A percentile compares a stretch with the other conserved stretches of the same genome.
Conservation (phyloP, 2,888 invertebrate species). For the Timandra comae region DNA sequence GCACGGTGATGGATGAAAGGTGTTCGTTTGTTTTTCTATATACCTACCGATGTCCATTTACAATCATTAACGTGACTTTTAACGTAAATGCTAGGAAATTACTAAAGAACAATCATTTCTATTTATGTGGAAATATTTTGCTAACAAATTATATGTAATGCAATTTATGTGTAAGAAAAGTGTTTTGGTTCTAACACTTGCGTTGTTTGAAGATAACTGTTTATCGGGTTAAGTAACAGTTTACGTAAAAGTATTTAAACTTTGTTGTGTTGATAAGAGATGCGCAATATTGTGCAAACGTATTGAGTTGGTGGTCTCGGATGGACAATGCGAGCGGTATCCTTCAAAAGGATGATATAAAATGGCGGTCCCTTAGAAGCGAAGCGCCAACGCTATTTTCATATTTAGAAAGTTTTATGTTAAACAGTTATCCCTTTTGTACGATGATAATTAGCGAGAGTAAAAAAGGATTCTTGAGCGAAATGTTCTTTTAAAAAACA, state of each 20-base stretch:
- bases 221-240: slow-evolving; percentile 16
- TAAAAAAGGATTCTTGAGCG: slow-evolving; percentile 23
- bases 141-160: background rate
- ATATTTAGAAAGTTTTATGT: slow-evolving; percentile 62
- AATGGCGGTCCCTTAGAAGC: slow-evolving; percentile 53
- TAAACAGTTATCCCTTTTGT: slow-evolving; percentile 49
- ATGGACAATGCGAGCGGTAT: slow-evolving; percentile 49
- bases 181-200: slow-evolving; percentile 11
- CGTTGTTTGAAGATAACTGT: slow-evolving; percentile 19
- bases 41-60: slow-evolving; percentile 37
- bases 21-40: slow-evolving; percentile 42
- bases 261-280: slow-evolving; percentile 44
- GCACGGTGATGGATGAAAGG: slow-evolving; percentile 62
- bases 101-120: slow-evolving; percentile 6
- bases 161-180: background rate
- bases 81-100: slow-evolving; percentile 12
- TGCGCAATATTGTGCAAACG: slow-evolving; percentile 48
- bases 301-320: slow-evolving; percentile 49
- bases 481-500: slow-evolving; percentile 14
- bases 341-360: slow-evolving; percentile 56
- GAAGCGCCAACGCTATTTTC: slow-evolving; percentile 43
- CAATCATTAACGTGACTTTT: slow-evolving; percentile 19
- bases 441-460: slow-evolving; percentile 28
- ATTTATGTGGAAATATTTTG: background rate
- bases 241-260: slow-evolving; percentile 28